Base-by-base conservation (phyloP, 2,113 vertebrate species). In the Laterallus jamaicensis region DNA sequence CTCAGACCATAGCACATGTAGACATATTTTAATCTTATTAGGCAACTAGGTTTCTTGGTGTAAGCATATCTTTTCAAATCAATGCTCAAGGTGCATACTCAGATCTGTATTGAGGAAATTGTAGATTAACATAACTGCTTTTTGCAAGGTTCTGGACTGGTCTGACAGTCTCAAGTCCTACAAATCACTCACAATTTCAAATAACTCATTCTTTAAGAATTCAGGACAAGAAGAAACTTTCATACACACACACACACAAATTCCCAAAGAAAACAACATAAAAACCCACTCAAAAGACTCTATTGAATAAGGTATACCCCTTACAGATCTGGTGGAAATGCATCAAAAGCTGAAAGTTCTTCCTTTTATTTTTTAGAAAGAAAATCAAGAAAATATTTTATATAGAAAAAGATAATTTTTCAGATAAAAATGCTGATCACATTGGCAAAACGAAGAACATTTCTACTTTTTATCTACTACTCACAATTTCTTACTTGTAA, bases 251-350 rank as follows among this genome's bases (percentile, higher is more conserved):
- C 44, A 47, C 11, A 3, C 19, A 55, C 26, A 20, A 68, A 28
- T 4, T 47, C 11, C 5, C 9, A 37, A 71, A 77, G 24, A 31
- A 31, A 16, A 18, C 6, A 54, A 28, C 49, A 0, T 49, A 44
- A 55, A 28, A 64, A 7, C 11, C 7, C 21, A 10, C 21, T 67
- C 22, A 50, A 74, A 64, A 59, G 12, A 2, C 2, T 54, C 11
- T 56, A 9, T 2, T 54, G n/a, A 81, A 39, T 32, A 73, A 83
- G 2, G 7, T 14, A 49, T 52, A 81, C 1, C 0, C 0, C 2
- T 40, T 26, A 62, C 1, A 6, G 18, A 62, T 9, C 19, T 11
- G 49, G 32, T 3, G 2, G 14, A 66, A 69, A 80, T 25, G 49
- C 7, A 29, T n/a, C 2, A 76, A 70, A 86, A 79, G 42, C 8